phyloP scores from a whole-genome alignment of 2,113 vertebrate species.

The Anser cygnoides region DNA sequence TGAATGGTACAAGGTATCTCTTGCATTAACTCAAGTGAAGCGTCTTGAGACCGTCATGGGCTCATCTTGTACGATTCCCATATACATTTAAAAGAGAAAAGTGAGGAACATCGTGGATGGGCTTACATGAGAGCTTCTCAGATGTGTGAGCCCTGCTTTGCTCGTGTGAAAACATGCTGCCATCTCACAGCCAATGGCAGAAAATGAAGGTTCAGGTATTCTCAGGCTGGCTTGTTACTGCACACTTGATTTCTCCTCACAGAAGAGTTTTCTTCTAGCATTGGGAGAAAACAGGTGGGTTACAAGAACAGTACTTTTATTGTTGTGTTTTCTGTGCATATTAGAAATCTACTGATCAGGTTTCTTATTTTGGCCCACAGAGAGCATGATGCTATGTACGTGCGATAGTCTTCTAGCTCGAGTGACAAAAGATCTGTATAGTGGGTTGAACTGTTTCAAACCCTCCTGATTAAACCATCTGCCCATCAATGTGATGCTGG shows the following conservation, averaged over 20 bases:
- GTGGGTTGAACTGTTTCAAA: background rate
- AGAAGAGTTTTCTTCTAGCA: background rate
- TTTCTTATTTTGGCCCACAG: background rate
- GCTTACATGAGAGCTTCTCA: background rate
- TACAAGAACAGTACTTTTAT: background rate
- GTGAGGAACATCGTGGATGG: background rate
- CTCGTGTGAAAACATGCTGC: background rate
- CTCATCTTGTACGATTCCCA: background rate
- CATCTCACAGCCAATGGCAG: background rate
- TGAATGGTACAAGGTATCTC: background rate
- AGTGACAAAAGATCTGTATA: background rate
- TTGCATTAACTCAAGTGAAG: background rate
- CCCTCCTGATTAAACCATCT: background rate
- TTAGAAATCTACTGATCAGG: background rate
- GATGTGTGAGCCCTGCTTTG: background rate
- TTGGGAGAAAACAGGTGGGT: background rate
- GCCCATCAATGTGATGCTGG: background rate
- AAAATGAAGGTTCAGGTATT: background rate
- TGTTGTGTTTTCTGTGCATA: background rate
- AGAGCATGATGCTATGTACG: background rate
- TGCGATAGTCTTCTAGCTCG: background rate
- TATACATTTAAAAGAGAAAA: background rate
- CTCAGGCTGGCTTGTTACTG: background rate
- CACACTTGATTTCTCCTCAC: background rate
- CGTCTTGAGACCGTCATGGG: background rate